Percentiles rank a stretch among this genome's conserved stretches.
Conservation (phyloP, 2,797 vertebrate genomes). For the Psittacula echo region DNA sequence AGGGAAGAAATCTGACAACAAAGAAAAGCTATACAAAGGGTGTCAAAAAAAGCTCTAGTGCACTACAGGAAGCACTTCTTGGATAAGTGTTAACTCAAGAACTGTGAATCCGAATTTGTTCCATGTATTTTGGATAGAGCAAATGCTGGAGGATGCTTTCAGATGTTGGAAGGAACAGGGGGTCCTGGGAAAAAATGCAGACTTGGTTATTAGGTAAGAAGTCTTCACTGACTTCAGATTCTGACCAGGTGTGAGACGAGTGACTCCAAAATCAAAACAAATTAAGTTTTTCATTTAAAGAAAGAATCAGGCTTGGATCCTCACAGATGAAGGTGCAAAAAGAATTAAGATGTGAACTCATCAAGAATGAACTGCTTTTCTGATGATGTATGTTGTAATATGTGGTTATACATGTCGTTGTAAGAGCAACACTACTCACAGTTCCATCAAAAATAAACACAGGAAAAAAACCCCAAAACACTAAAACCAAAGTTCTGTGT, state of each 20-base stretch:
- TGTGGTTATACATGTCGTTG: background rate
- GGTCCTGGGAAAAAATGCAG: background rate
- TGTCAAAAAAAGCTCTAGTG: background rate
- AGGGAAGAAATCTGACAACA: conserved; percentile 1
- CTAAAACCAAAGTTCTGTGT: background rate
- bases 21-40: background rate
- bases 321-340: background rate
- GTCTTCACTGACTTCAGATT: background rate
- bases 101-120: background rate
- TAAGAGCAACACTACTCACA: background rate
- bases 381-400: background rate
- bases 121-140: background rate
- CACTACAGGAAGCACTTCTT: background rate
- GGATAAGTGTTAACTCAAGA: background rate
- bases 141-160: background rate
- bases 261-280: background rate
- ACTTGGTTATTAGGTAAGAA: background rate
- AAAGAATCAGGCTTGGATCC: background rate
- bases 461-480: background rate
- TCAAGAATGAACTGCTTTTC: background rate
- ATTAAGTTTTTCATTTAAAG: background rate
- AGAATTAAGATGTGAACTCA: background rate
- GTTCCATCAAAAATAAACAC: background rate
- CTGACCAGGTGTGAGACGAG: background rate
- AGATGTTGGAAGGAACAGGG: background rate